phyloP scores from a whole-genome alignment of 2,113 vertebrate species.

The Castor canadensis region DNA sequence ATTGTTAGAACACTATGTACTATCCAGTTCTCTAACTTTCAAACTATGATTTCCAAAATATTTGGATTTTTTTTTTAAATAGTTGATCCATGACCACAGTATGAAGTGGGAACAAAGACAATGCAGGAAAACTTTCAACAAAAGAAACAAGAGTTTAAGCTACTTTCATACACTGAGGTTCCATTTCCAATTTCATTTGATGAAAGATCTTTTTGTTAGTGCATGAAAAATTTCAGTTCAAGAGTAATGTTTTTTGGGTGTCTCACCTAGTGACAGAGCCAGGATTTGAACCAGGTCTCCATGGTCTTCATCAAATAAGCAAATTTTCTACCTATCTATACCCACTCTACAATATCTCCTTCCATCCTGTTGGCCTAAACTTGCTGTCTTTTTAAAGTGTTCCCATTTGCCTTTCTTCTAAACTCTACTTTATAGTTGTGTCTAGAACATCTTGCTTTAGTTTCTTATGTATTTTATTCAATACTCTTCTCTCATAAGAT shows the following conservation, averaged over 20 bases:
- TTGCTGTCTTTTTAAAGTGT: not conserved
- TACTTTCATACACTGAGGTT: not conserved
- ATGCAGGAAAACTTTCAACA: not conserved
- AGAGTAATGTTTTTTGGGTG: not conserved
- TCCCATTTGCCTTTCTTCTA: not conserved
- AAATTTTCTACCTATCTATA: not conserved
- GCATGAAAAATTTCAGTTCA: not conserved
- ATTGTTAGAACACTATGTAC: not conserved
- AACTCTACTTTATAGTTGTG: not conserved
- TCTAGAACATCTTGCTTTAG: not conserved
- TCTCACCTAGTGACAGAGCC: not conserved
- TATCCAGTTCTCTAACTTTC: not conserved
- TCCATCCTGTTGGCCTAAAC: not conserved
- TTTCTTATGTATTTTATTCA: conserved; percentile 1
- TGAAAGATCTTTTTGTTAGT: not conserved
- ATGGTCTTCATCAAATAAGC: not conserved
- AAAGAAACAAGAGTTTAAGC: not conserved
- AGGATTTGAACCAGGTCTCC: not conserved
- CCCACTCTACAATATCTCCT: not conserved
- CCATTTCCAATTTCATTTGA: conserved; percentile 34
- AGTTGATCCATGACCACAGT: not conserved
- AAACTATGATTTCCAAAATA: not conserved
- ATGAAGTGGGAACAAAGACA: not conserved
- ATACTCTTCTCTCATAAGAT: conserved; percentile 4
- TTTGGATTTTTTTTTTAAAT: not conserved